A percentile compares a stretch with the other conserved stretches of the same genome.
phyloP scores from a whole-genome alignment of 2,797 vertebrate genomes.

The Eulemur albifrons region DNA sequence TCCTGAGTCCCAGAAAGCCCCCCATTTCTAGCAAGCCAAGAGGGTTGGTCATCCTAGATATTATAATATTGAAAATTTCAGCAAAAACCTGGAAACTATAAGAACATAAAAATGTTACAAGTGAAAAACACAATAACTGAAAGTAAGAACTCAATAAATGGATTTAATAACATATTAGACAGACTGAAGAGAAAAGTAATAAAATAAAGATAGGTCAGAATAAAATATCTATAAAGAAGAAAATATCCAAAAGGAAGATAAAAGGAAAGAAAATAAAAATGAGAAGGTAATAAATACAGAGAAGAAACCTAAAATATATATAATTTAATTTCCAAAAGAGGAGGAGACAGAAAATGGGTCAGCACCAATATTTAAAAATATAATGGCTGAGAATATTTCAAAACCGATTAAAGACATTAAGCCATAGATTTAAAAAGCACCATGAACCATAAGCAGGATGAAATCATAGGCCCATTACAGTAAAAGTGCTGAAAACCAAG shows the following conservation, averaged over 20 bases:
- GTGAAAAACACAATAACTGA: neutral
- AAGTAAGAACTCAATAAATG: neutral
- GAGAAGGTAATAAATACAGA: fast-evolving
- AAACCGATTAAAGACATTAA: neutral
- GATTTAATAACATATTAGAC: neutral
- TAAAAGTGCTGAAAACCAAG: neutral
- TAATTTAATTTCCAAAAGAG: neutral
- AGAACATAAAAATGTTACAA: neutral
- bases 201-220: neutral
- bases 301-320: neutral
- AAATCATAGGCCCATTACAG: neutral
- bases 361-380: neutral
- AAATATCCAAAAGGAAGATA: neutral
- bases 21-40: neutral
- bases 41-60: neutral
- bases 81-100: neutral
- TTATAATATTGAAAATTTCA: neutral
- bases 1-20: neutral
- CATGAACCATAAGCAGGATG: neutral
- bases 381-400: neutral
- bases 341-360: neutral
- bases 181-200: neutral
- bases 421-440: neutral
- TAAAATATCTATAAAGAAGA: neutral
- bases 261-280: neutral